phyloP scores from a whole-genome alignment of 2,113 vertebrate genomes.

The Cyrtonyx montezumae region DNA sequence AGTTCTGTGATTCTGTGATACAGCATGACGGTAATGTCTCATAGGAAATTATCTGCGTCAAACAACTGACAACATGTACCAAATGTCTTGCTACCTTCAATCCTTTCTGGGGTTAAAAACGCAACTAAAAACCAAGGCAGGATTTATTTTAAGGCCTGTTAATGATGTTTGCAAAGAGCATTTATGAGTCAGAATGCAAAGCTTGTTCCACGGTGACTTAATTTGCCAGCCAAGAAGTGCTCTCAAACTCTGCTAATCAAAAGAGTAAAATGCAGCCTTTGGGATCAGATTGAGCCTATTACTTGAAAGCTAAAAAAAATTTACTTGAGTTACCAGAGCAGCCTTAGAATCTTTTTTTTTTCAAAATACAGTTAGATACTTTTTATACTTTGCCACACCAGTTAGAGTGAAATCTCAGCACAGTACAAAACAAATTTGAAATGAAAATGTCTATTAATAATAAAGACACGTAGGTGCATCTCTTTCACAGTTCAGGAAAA shows the following conservation, averaged over 20 bases:
- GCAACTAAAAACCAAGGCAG: not conserved
- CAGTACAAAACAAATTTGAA: not conserved
- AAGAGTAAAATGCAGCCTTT: constrained; percentile 41
- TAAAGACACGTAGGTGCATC: not conserved
- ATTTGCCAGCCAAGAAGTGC: constrained; percentile 29
- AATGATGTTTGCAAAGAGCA: constrained; percentile 22
- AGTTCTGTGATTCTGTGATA: not conserved
- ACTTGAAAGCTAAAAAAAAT: constrained; percentile 2
- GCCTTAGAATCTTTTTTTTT: not conserved
- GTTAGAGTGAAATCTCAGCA: not conserved
- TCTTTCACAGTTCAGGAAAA: constrained; percentile 7
- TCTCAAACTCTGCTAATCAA: constrained; percentile 48
- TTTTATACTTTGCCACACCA: not conserved
- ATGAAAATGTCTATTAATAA: constrained; percentile 1
- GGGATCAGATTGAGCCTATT: constrained; percentile 36
- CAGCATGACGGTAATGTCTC: not conserved
- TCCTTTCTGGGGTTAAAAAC: not conserved
- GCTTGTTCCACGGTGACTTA: constrained; percentile 30
- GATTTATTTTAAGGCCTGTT: constrained; percentile 28
- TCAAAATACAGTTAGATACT: not conserved
- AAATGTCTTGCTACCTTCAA: not conserved
- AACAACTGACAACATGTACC: not conserved
- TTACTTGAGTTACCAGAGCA: not conserved
- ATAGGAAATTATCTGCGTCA: not conserved
- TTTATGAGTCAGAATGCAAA: constrained; percentile 53